These are phyloP conservation scores for Holotrichia oblita DNA, from an alignment of 1,140 invertebrate species.

Conservation along the genomic window DNA sequence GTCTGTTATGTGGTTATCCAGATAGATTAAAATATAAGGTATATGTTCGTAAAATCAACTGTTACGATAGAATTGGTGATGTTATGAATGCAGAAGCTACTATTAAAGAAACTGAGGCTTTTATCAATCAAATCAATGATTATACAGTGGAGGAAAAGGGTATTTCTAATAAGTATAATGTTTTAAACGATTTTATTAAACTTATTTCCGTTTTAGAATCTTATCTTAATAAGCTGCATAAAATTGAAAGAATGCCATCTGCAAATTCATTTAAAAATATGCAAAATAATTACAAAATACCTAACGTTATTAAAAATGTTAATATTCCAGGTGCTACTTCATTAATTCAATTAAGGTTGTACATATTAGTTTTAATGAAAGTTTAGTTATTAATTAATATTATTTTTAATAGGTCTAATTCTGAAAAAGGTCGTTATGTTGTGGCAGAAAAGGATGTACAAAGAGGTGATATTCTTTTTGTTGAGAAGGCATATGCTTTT, in stretches of 20 bases:
- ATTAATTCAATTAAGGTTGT: constrained; percentile 55
- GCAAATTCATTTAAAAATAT: constrained; percentile 35
- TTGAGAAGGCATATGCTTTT: constrained; percentile 76
- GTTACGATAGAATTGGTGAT: constrained; percentile 43
- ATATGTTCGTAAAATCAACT: constrained; percentile 52
- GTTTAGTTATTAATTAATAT: constrained; percentile 25
- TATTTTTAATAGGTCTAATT: constrained; percentile 55
- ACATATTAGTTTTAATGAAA: constrained; percentile 27
- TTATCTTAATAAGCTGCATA: constrained; percentile 23
- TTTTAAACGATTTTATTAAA: background rate
- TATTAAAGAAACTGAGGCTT: constrained; percentile 42
- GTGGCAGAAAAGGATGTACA: constrained; percentile 65
- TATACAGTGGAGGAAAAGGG: background rate
- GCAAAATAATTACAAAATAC: constrained; percentile 44
- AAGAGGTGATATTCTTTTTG: constrained; percentile 72
- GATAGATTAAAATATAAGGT: constrained; percentile 54
- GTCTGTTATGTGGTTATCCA: constrained; percentile 52
- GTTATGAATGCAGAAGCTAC: constrained; percentile 46
- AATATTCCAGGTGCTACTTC: constrained; percentile 55
- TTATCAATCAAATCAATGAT: background rate
- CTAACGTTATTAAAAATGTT: constrained; percentile 50
- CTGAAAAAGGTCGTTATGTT: constrained; percentile 65
- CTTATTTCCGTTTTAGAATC: background rate
- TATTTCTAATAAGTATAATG: background rate
- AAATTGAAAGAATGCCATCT: constrained; percentile 19